Evolutionary conservation across 2,888 invertebrate genomes (phyloP).

Genomic region (Acanthococcus lagerstroemiae): DNA sequence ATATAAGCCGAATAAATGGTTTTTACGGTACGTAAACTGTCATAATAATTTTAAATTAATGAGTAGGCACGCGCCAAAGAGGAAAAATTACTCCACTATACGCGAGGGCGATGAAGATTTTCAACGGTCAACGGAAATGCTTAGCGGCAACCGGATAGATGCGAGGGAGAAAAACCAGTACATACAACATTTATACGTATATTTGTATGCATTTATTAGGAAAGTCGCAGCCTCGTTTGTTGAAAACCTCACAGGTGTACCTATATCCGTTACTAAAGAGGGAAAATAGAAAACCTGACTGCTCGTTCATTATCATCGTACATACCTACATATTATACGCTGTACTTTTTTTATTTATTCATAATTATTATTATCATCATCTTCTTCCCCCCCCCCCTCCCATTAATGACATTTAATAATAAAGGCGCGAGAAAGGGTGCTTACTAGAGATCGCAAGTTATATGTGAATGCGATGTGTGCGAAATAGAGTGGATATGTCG

Average conservation of each 20-base stretch:
- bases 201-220: too few species aligned
- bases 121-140: slow-evolving; percentile 26
- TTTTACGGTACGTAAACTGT: too few species aligned
- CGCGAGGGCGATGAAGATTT: slow-evolving; percentile 6
- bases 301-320: not conserved
- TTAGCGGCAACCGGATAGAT: slow-evolving; percentile 18
- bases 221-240: too few species aligned
- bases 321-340: not conserved
- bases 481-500: too few species aligned
- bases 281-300: not conserved
- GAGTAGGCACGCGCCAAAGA: slow-evolving; percentile 9
- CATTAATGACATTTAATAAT: not conserved
- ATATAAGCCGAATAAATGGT: too few species aligned
- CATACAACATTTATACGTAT: too few species aligned
- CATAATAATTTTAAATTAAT: too few species aligned
- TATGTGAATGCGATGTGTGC: not conserved
- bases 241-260: too few species aligned
- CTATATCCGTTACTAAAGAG: too few species aligned
- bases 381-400: not conserved
- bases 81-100: not conserved
- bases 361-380: not conserved
- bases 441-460: not conserved
- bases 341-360: not conserved
- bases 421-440: not conserved
- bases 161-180: not conserved